Evolutionary conservation across 2,113 vertebrate genomes (phyloP).

Genomic region (Bucco capensis): DNA sequence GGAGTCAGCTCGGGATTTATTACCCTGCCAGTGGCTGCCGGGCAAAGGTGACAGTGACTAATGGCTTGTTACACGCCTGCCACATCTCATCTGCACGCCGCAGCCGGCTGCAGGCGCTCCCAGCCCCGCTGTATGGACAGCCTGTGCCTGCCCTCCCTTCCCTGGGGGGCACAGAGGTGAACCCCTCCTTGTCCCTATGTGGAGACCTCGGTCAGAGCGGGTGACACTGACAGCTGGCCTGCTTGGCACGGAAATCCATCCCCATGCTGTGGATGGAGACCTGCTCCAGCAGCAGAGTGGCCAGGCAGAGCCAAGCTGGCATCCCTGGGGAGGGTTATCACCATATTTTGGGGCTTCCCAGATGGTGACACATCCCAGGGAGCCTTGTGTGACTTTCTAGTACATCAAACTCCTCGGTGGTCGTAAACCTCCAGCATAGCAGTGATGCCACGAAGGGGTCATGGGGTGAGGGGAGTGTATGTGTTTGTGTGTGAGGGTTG

Average conservation of each 20-base stretch:
- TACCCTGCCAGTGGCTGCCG: conserved; percentile 53
- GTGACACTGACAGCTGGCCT: background rate
- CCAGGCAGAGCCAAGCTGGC: background rate
- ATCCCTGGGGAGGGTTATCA: background rate
- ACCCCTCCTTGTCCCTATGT: accelerated
- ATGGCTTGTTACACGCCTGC: conserved; percentile 73
- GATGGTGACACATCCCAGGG: background rate
- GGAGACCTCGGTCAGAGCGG: background rate
- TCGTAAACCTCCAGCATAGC: background rate
- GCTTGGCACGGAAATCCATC: background rate
- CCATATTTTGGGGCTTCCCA: background rate
- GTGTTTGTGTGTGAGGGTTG: background rate
- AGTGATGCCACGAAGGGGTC: background rate
- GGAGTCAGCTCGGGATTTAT: conserved; percentile 30
- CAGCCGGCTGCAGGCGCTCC: conserved; percentile 22
- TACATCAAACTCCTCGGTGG: background rate
- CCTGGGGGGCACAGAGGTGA: background rate
- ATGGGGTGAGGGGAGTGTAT: background rate
- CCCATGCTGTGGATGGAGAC: background rate
- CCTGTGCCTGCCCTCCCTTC: background rate
- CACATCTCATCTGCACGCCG: conserved; percentile 52
- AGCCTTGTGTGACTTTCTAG: background rate
- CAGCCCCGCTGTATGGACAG: background rate
- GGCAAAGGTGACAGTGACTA: conserved; percentile 73
- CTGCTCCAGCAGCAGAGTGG: accelerated